Evolutionary conservation across 2,888 invertebrate genomes (phyloP).

Genomic region (Nymphalis c-album): DNA sequence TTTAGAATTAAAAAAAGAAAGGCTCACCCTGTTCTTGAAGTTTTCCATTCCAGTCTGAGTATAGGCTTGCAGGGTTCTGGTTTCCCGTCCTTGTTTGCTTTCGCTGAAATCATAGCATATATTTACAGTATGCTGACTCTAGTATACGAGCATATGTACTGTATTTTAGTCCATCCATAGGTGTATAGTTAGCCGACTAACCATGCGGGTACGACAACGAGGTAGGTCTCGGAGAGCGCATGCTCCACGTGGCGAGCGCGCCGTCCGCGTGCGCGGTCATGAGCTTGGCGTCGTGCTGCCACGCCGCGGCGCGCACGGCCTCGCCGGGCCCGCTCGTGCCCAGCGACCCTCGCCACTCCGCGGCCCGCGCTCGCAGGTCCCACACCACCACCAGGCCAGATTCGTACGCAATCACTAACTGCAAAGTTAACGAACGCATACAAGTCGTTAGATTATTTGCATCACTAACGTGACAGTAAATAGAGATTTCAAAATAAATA

Average conservation of each 20-base stretch:
- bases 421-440: constrained; percentile 38
- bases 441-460: neutral
- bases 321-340: constrained; percentile 90
- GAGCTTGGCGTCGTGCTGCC: constrained; percentile 99
- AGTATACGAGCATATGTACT: too few relatives aligned
- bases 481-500: too few relatives aligned
- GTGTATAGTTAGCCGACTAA: too few relatives aligned
- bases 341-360: constrained; percentile 91
- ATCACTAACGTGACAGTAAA: too few relatives aligned
- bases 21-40: constrained; percentile 89
- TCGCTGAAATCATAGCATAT: constrained; percentile 82
- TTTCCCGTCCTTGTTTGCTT: constrained; percentile 95
- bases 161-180: too few relatives aligned
- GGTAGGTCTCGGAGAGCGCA: constrained; percentile 89
- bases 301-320: constrained; percentile 92
- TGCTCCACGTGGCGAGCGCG: constrained; percentile 95
- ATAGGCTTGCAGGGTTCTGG: constrained; percentile 96
- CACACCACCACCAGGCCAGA: constrained; percentile 96
- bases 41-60: constrained; percentile 97
- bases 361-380: constrained; percentile 94
- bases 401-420: constrained; percentile 98
- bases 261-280: constrained; percentile 98
- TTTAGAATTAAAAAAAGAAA: too few relatives aligned
- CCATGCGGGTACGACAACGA: constrained; percentile 95
- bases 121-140: neutral